Percentiles rank a stretch among this genome's conserved stretches.
Conservation (phyloP, 2,888 invertebrate genomes). For the Hypena proboscidalis region DNA sequence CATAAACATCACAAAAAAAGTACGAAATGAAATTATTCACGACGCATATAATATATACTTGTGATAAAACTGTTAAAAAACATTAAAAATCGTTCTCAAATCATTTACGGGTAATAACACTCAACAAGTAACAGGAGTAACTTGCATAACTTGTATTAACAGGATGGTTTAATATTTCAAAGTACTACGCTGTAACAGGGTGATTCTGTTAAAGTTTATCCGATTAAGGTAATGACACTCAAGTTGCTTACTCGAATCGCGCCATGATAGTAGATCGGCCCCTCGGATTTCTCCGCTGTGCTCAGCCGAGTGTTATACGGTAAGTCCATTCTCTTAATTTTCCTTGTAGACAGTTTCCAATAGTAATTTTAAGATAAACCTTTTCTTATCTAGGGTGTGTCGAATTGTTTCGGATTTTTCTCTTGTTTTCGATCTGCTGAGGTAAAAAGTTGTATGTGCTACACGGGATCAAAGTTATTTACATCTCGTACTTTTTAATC, state of each 20-base stretch:
- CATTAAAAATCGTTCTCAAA: not conserved
- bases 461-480: too few relatives aligned
- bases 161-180: slow-evolving; percentile 13
- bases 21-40: too few relatives aligned
- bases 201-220: slow-evolving; percentile 26
- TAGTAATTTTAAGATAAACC: too few relatives aligned
- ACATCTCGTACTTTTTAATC: too few relatives aligned
- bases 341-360: slow-evolving; percentile 9
- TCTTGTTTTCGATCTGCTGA: too few relatives aligned
- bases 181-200: slow-evolving; percentile 7
- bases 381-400: too few relatives aligned
- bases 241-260: slow-evolving; percentile 40
- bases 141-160: slow-evolving; percentile 3
- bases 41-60: not conserved
- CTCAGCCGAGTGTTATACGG: slow-evolving; percentile 36
- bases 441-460: too few relatives aligned
- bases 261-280: slow-evolving; percentile 49
- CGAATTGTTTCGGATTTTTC: too few relatives aligned
- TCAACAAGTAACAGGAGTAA: slow-evolving; percentile 17
- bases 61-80: not conserved
- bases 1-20: too few relatives aligned
- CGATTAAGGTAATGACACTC: slow-evolving; percentile 22
- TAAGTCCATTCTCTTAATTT: slow-evolving; percentile 17
- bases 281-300: slow-evolving; percentile 41
- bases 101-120: not conserved